Conservation (phyloP, 2,797 vertebrate species). For the Spinus pinus region DNA sequence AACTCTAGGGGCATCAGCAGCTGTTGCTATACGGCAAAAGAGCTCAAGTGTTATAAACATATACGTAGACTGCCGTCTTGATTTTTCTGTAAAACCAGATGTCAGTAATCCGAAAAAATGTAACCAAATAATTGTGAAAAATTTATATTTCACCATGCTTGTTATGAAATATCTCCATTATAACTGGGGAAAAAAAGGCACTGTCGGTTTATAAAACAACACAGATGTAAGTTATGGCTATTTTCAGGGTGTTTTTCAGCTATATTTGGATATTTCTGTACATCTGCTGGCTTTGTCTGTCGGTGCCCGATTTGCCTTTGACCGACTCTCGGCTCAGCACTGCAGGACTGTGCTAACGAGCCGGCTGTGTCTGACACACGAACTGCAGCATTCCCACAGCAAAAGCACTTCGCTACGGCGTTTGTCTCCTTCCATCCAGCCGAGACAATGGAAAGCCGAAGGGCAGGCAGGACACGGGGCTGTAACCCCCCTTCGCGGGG, state of each 20-base stretch:
- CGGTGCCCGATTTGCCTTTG: neutral
- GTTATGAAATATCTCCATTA: neutral
- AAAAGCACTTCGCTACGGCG: neutral
- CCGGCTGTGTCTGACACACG: neutral
- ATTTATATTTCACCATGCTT: rapidly evolving
- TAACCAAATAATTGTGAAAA: neutral
- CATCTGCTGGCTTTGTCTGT: neutral
- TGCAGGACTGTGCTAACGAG: neutral
- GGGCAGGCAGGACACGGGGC: neutral
- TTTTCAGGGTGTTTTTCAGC: neutral
- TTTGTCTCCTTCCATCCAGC: neutral
- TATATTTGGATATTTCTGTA: neutral
- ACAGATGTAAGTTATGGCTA: neutral
- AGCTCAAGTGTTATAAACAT: conserved; percentile 26
- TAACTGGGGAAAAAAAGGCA: neutral
- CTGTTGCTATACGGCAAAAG: conserved; percentile 34
- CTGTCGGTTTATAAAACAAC: neutral
- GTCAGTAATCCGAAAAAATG: neutral
- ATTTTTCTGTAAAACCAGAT: conserved; percentile 11
- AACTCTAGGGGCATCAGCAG: conserved; percentile 45
- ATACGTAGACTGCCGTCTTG: neutral
- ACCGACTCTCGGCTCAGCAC: neutral
- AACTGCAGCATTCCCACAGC: neutral
- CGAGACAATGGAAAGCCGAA: conserved; percentile 11
- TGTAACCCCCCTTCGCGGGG: neutral